Base-by-base conservation (phyloP, 2,113 vertebrate species). In the Puffinus mauretanicus region DNA sequence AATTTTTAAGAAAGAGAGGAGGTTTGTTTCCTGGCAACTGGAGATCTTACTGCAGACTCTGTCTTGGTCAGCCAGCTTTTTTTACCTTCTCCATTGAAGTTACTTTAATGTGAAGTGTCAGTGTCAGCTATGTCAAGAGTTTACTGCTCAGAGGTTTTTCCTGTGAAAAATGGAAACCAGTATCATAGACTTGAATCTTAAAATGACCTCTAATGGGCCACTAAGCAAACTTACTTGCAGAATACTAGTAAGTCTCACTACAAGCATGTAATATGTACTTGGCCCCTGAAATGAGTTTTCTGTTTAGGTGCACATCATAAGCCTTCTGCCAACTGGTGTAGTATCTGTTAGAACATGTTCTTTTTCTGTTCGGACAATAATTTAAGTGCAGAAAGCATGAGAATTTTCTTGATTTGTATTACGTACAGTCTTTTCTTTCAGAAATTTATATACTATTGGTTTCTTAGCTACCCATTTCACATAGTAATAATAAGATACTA, bases 21-120 rank as follows among this genome's bases (percentile, higher is more conserved):
- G 13, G 22, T 11, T 92, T 90, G 42, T 92, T 94, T 90, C 60
- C 69, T 92, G 70, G 84, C 55, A 65, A 80, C 72, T 79, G 42
- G 11, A 52, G 54, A 66, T 51, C 26, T 69, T 73, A 7, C 29
- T 91, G 62, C 64, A 70, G 47, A 8, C 60, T 79, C 3, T 70
- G 22, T 83, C 57, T 62, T 79, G 66, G 34, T 55, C 54, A 77
- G 25, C 11, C n/a, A 34, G 7, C 20, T 81, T 49, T 58, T 82
- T 44, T 46, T 87, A 13, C 54, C 51, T 86, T 70, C 44, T 84
- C 24, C 1, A 0, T 7, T 86, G 54, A 80, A 65, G 36, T 86
- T 51, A 27, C 58, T 70, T 72, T 32, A n/a, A 44, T 14, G 16
- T 46, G 32, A 46, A 30, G 20, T 60, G 29, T 47, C 34, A 40